These are phyloP conservation scores for Pseudomyrmex cubaensis DNA, from an alignment of 1,140 invertebrate species.

Conservation along the genomic window DNA sequence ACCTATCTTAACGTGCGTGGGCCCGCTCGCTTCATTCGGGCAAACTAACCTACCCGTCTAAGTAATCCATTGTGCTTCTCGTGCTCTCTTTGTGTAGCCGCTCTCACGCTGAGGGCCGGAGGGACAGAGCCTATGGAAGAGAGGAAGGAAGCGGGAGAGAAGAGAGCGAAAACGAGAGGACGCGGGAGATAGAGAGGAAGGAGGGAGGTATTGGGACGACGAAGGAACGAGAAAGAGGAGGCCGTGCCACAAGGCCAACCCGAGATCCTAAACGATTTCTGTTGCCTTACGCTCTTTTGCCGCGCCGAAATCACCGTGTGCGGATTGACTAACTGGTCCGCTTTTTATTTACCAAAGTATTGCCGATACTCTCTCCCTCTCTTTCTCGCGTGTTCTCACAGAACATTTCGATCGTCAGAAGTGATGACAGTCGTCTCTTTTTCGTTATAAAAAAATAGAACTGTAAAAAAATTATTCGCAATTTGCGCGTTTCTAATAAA, in stretches of 20 bases:
- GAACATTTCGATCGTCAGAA: no score
- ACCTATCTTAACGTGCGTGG: slow-evolving; percentile 84
- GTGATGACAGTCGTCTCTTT: no score
- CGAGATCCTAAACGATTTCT: slow-evolving; percentile 71
- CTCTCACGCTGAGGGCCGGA: slow-evolving; percentile 79
- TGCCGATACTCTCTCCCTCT: not conserved
- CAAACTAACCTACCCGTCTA: slow-evolving; percentile 84
- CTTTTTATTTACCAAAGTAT: slow-evolving; percentile 69
- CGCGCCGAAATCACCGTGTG: slow-evolving; percentile 53
- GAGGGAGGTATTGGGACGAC: slow-evolving; percentile 20
- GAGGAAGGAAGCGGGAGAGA: slow-evolving; percentile 39
- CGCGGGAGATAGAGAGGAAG: slow-evolving; percentile 22
- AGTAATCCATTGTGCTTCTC: slow-evolving; percentile 83
- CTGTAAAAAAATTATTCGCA: not conserved
- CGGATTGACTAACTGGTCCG: slow-evolving; percentile 74
- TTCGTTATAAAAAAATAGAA: no score
- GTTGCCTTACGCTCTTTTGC: slow-evolving; percentile 72
- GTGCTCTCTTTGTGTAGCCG: slow-evolving; percentile 80
- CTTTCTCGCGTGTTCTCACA: not conserved
- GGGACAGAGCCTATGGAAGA: slow-evolving; percentile 62
- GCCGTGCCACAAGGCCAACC: slow-evolving; percentile 81
- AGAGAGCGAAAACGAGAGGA: slow-evolving; percentile 50
- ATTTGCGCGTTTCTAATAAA: not conserved
- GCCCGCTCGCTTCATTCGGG: slow-evolving; percentile 76
- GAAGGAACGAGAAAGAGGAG: slow-evolving; percentile 63